A percentile compares a stretch with the other conserved stretches of the same genome.
Conservation (phyloP, 1,140 invertebrate genomes). For the Drosophila jambulina region DNA sequence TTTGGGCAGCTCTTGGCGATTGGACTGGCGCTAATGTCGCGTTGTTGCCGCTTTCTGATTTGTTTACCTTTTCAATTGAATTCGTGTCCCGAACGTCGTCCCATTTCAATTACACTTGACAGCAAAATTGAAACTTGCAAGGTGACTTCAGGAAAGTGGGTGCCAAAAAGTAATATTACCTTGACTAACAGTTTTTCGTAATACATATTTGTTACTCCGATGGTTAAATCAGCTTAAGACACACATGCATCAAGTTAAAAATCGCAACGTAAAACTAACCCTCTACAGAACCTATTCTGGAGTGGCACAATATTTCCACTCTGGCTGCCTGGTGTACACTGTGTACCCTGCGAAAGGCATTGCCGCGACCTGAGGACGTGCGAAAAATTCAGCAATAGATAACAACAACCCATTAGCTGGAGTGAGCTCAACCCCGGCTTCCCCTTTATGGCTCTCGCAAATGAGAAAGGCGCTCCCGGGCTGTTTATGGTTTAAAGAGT, state of each 20-base stretch:
- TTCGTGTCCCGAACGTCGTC: slow-evolving; percentile 49
- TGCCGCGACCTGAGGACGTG: slow-evolving; percentile 50
- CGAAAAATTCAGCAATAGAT: slow-evolving; percentile 56
- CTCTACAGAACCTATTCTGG: not conserved
- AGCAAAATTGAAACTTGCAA: slow-evolving; percentile 14
- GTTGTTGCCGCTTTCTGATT: slow-evolving; percentile 69
- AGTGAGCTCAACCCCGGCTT: slow-evolving; percentile 1
- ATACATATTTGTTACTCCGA: not conserved
- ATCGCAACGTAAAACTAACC: not conserved
- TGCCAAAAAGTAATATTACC: no score
- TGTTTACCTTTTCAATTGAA: slow-evolving; percentile 77
- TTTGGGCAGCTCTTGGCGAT: slow-evolving; percentile 45
- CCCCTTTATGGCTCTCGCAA: slow-evolving; percentile 32
- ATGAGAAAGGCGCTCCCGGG: slow-evolving; percentile 33
- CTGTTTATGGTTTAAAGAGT: slow-evolving; percentile 68
- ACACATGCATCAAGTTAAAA: not conserved
- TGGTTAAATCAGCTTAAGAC: not conserved
- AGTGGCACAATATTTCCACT: not conserved
- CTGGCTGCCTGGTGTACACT: slow-evolving; percentile 21
- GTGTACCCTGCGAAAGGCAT: slow-evolving; percentile 1
- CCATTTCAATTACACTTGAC: slow-evolving; percentile 58
- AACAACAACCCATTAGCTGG: slow-evolving; percentile 36
- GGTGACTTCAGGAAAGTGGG: not conserved
- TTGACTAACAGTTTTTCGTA: no score
- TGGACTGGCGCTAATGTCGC: slow-evolving; percentile 63